Percentiles rank a stretch among this genome's conserved stretches.
phyloP scores from a whole-genome alignment of 1,140 invertebrate genomes.

The Drosophila serrata region DNA sequence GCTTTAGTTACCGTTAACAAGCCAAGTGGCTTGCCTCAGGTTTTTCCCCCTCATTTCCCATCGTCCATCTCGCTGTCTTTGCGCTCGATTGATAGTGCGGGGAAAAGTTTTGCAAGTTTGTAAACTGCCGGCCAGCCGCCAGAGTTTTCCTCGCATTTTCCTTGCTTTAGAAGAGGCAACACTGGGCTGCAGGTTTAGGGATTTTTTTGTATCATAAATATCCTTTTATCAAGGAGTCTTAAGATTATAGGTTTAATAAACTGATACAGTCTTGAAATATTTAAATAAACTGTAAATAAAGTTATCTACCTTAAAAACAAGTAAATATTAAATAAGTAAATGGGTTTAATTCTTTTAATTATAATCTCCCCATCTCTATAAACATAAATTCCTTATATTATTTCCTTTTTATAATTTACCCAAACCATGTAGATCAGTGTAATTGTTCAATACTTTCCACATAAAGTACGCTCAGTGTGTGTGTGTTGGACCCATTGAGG shows the following conservation, averaged over 20 bases:
- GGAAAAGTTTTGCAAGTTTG: conserved; percentile 35
- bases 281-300: too few relatives aligned
- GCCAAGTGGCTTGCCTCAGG: conserved; percentile 53
- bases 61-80: conserved; percentile 11
- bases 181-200: background rate
- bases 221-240: background rate
- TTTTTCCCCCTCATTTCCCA: conserved; percentile 19
- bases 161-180: background rate
- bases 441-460: conserved; percentile 64
- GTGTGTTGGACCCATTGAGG: conserved; percentile 16
- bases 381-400: background rate
- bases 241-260: background rate
- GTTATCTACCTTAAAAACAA: too few relatives aligned
- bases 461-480: conserved; percentile 16
- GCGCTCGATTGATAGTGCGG: conserved; percentile 42
- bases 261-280: too few relatives aligned
- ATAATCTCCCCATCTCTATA: too few relatives aligned
- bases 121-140: conserved; percentile 15
- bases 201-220: background rate
- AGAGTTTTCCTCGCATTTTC: conserved; percentile 15
- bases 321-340: too few relatives aligned
- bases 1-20: conserved; percentile 77
- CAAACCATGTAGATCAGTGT: conserved; percentile 50
- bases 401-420: background rate
- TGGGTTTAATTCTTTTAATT: too few relatives aligned